These are phyloP conservation scores for Dolichotis patagonum DNA, from an alignment of 2,113 vertebrate species.

Conservation along the genomic window DNA sequence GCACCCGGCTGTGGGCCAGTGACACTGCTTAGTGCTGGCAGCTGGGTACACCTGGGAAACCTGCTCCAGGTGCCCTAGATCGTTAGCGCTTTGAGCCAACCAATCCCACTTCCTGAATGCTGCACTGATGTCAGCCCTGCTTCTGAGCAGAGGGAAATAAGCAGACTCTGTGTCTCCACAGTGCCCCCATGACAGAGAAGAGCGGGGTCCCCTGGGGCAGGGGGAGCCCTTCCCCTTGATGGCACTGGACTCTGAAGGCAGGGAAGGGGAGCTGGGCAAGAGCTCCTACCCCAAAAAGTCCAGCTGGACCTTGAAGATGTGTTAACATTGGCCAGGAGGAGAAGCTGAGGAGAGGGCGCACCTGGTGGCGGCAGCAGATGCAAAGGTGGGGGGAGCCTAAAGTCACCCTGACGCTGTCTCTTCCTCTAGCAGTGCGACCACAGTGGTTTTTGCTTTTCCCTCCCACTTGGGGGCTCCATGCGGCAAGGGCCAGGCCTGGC, in stretches of 20 bases:
- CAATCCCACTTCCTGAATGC: neutral
- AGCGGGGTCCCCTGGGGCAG: rapidly evolving
- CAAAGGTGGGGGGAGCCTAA: neutral
- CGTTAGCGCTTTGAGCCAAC: neutral
- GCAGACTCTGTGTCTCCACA: neutral
- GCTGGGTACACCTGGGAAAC: neutral
- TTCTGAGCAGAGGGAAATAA: neutral
- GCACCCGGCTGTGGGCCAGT: neutral
- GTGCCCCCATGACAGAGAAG: neutral
- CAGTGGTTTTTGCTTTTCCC: neutral
- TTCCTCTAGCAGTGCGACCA: neutral
- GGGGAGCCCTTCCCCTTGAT: no score
- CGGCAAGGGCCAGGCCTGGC: neutral
- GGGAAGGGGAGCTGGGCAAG: neutral
- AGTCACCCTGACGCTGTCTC: rapidly evolving
- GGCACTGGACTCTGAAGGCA: neutral
- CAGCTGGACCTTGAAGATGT: neutral
- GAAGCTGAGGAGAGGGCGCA: neutral
- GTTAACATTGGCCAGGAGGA: neutral
- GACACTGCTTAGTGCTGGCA: neutral
- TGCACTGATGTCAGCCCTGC: neutral
- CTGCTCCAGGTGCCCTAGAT: neutral
- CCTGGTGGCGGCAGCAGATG: neutral
- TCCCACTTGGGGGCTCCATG: neutral
- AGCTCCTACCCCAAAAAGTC: neutral